Base-by-base conservation (phyloP, 2,797 vertebrate genomes). In the Anniella stebbinsi region DNA sequence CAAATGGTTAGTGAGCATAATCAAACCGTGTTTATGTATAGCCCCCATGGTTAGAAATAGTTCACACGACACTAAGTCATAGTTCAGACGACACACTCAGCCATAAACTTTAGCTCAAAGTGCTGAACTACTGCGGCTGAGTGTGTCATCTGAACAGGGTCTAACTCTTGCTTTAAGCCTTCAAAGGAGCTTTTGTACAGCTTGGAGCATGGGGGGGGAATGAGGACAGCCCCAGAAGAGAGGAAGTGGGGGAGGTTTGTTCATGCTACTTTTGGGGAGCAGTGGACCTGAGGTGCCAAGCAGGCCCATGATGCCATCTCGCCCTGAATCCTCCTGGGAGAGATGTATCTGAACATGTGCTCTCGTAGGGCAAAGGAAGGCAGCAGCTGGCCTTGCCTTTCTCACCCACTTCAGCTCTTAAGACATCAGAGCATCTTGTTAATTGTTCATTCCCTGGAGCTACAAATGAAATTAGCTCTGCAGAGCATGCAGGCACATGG, bases 381-480 rank as follows among this genome's bases (percentile, higher is more conserved):
- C 23, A 75, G 67, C 84, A 87, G 77, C 89, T 87, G 77, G 78
- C 33, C 78, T n/a, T 54, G 36, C 11, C 78, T 88, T 96, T 95
- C 54, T 38, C 92, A 90, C 94, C 51, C 78, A 0, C 91, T 92
- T 93, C 93, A 94, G 92, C 84, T 96, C 95, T 95, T 88, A 89
- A 97, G 93, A 95, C 91, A 87, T 95, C 94, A 89, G 95, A 96
- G 94, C 95, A 94, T 94, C 95, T 96, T 95, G 94, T 96, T 97
- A 97, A 97, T 97, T 96, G 96, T 94, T 97, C 93, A 93, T 95
- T 95, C 95, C 94, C 94, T 94, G 92, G 95, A 95, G 94, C 94
- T 30, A 80, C 96, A 96, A 96, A 97, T 96, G 95, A 96, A 96
- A 97, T 96, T 96, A 97, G 94, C 87, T 89, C 93, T 94, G 95